Evolutionary conservation across 2,888 invertebrate genomes (phyloP).

Genomic region (Taphrorychus bicolor): DNA sequence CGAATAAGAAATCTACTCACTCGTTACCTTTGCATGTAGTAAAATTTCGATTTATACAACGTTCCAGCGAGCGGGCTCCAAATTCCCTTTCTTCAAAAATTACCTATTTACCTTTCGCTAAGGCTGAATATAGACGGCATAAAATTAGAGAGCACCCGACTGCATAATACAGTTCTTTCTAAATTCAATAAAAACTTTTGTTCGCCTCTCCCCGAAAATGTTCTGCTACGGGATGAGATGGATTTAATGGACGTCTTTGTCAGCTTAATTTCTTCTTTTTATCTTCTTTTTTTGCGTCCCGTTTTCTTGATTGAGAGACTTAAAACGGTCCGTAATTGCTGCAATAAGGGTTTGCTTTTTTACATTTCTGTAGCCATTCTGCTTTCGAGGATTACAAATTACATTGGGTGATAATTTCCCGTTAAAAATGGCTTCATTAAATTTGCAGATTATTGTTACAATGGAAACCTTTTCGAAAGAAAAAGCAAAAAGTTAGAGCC

Average conservation of each 20-base stretch:
- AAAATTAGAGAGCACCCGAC: slow-evolving; percentile 10
- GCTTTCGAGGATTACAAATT: neutral
- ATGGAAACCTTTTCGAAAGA: neutral
- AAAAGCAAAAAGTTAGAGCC: no score
- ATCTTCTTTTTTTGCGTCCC: slow-evolving; percentile 1
- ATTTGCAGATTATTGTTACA: neutral
- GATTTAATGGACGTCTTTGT: slow-evolving; percentile 4
- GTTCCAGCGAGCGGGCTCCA: neutral
- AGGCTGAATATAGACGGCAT: neutral
- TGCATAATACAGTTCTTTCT: neutral
- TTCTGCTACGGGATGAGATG: neutral
- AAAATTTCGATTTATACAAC: neutral
- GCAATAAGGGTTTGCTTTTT: neutral
- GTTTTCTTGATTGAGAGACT: neutral
- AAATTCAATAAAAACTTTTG: slow-evolving; percentile 13
- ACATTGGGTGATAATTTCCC: neutral
- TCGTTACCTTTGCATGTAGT: neutral
- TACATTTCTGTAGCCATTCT: neutral
- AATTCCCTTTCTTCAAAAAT: slow-evolving; percentile 1
- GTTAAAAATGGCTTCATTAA: neutral
- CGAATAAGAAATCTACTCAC: neutral
- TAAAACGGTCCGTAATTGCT: neutral
- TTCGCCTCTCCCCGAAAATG: neutral
- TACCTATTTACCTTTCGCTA: slow-evolving; percentile 6
- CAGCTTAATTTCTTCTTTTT: slow-evolving; percentile 8